Evolutionary conservation across 2,888 invertebrate species (phyloP), one percentile per base, ranked within the genome.

Genomic region (Hyles lineata): DNA sequence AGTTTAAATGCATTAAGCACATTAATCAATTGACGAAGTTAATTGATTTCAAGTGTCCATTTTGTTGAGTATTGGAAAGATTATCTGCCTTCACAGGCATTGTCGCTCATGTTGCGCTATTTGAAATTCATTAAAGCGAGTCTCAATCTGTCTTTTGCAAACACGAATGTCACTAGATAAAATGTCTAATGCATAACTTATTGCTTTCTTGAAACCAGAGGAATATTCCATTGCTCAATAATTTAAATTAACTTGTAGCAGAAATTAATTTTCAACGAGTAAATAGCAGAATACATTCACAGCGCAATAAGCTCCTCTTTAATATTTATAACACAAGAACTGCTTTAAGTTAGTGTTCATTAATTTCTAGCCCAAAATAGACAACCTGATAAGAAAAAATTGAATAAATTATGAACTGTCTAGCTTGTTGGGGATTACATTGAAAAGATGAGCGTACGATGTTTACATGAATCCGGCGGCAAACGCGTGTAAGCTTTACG

Each of bases 31-130:
- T 80, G 80, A 60, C 35, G 50, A 79, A 85, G 81, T 86, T 89
- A 88, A 93, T 90, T 90, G 88, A 85, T 87, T 90, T 91, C 89
- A 89, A 93, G 91, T 91, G 88, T 69, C 74, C 74, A 74, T 74
- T 71, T 69, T 59, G 55, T 71, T 72, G 71, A 61, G 55, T 60
- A 70, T 70, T 43, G 35, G 52, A 52, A 73, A 62, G 70, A 73
- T 70, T 70, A 73, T 55, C 35, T 58, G 21, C 8, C 55, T 58
- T 15, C 43, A 21, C 50, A 43, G 43, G 67, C 67, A 72, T 72
- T 72, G 50, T 67, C 67, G 25, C 43, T 58, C 63, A 58, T 67
- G 58, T 58, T 67, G 63, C 21, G 6, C 72, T 72, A 62, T 62
- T 63, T 72, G 21, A 50, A 25, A 23, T 67, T 43, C 17, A 71